These are phyloP conservation scores for Colius striatus DNA, from an alignment of 2,113 vertebrate genomes.

Conservation along the genomic window DNA sequence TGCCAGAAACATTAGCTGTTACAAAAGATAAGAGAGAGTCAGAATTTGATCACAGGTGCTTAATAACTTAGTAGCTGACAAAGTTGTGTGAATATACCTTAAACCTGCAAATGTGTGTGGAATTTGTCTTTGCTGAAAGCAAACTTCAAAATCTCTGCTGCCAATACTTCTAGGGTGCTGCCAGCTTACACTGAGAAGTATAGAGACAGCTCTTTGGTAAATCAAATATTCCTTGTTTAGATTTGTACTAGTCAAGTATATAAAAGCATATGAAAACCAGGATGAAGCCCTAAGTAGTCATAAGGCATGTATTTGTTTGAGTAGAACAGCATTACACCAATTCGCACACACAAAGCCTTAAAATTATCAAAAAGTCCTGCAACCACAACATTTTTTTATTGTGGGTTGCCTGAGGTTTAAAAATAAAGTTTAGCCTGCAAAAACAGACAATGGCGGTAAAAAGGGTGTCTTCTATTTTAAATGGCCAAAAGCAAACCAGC, in stretches of 20 bases:
- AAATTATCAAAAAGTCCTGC: not conserved
- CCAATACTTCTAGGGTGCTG: not conserved
- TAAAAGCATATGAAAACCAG: not conserved
- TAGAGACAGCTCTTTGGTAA: not conserved
- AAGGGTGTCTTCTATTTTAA: constrained; percentile 10
- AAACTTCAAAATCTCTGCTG: not conserved
- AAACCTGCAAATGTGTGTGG: not conserved
- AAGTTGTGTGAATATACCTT: not conserved
- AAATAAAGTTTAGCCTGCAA: constrained; percentile 16
- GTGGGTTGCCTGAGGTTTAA: not conserved
- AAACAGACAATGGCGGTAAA: constrained; percentile 29
- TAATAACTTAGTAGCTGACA: not conserved
- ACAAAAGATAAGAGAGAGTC: constrained; percentile 39
- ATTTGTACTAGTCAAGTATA: not conserved
- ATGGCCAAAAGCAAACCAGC: not conserved
- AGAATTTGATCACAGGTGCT: not conserved
- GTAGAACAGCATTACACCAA: not conserved
- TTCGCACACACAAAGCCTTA: not conserved
- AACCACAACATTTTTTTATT: not conserved
- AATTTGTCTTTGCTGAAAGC: not conserved
- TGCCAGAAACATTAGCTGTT: constrained; percentile 44
- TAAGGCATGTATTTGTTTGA: constrained; percentile 2
- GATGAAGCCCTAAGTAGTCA: not conserved
- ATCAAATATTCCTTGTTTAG: not conserved
- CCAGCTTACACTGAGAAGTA: not conserved